Percentiles rank a stretch among this genome's conserved stretches.
Evolutionary conservation across 2,797 vertebrate genomes (phyloP).

Genomic region (Orientallactaga sibirica): DNA sequence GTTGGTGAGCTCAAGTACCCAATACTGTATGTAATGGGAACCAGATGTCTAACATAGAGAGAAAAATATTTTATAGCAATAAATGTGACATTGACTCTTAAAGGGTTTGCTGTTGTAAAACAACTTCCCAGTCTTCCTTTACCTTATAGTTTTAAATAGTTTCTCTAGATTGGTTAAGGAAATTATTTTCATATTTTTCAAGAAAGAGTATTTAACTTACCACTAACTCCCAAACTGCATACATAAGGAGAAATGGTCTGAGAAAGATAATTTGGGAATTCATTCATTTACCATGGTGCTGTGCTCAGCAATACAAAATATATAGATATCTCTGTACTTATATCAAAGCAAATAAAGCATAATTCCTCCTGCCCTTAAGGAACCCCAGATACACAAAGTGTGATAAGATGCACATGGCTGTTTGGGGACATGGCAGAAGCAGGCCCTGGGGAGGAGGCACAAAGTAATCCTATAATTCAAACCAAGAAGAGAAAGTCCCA

Average conservation of each 20-base stretch:
- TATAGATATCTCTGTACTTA: background rate
- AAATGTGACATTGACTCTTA: constrained; percentile 83
- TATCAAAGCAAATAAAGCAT: constrained; percentile 54
- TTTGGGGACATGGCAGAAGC: background rate
- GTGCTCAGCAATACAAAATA: constrained; percentile 7
- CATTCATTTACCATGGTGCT: constrained; percentile 45
- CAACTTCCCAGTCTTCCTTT: constrained; percentile 62
- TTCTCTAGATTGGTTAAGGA: constrained; percentile 37
- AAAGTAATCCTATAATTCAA: background rate
- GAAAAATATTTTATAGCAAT: constrained; percentile 83
- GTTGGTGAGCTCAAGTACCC: constrained; percentile 78
- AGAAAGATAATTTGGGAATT: constrained; percentile 44
- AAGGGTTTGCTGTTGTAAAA: constrained; percentile 72
- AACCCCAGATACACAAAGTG: background rate
- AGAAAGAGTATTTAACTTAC: constrained; percentile 29
- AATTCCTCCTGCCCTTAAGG: constrained; percentile 56
- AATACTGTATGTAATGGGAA: constrained; percentile 79
- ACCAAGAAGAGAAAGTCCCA: background rate
- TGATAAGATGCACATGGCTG: background rate
- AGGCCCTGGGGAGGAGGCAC: background rate
- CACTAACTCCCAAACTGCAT: constrained; percentile 17
- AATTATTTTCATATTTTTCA: constrained; percentile 49
- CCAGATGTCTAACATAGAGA: constrained; percentile 82
- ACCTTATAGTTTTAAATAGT: constrained; percentile 1
- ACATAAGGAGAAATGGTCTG: constrained; percentile 47